These are phyloP conservation scores for Phymastichus coffea DNA, from an alignment of 1,140 invertebrate species.

Conservation along the genomic window DNA sequence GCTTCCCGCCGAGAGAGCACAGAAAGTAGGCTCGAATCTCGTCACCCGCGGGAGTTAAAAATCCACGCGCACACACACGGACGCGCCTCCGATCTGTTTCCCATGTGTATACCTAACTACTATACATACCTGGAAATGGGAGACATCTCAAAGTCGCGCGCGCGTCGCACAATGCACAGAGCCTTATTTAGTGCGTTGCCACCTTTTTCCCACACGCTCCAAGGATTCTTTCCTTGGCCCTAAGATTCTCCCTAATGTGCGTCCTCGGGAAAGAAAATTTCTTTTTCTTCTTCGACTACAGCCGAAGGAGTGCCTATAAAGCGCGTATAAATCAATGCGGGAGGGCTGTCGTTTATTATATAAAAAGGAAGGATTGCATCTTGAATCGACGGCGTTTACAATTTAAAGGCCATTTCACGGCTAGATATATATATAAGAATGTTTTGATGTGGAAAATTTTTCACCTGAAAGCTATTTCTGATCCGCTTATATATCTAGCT, in stretches of 20 bases:
- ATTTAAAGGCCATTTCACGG: too few relatives aligned
- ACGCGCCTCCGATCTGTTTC: slow-evolving; percentile 21
- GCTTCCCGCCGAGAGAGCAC: slow-evolving; percentile 12
- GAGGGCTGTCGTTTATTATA: neutral
- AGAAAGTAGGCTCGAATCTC: slow-evolving; percentile 10
- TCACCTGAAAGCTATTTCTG: too few relatives aligned
- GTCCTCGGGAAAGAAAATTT: too few relatives aligned
- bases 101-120: neutral
- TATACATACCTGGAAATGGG: neutral
- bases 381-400: too few relatives aligned
- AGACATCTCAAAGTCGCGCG: slow-evolving; percentile 1
- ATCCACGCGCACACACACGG: neutral
- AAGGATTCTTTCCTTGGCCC: too few relatives aligned
- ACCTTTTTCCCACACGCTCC: slow-evolving; percentile 25
- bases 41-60: slow-evolving; percentile 10
- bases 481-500: too few relatives aligned
- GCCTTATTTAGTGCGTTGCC: slow-evolving; percentile 24
- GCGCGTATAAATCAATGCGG: slow-evolving; percentile 19
- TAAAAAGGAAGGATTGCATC: too few relatives aligned
- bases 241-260: too few relatives aligned
- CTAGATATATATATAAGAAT: too few relatives aligned
- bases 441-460: too few relatives aligned
- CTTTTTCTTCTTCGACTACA: too few relatives aligned
- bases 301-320: slow-evolving; percentile 1
- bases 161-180: slow-evolving; percentile 11